These are phyloP conservation scores for Acanthoscelides obtectus DNA, from an alignment of 2,888 invertebrate genomes.

Conservation along the genomic window DNA sequence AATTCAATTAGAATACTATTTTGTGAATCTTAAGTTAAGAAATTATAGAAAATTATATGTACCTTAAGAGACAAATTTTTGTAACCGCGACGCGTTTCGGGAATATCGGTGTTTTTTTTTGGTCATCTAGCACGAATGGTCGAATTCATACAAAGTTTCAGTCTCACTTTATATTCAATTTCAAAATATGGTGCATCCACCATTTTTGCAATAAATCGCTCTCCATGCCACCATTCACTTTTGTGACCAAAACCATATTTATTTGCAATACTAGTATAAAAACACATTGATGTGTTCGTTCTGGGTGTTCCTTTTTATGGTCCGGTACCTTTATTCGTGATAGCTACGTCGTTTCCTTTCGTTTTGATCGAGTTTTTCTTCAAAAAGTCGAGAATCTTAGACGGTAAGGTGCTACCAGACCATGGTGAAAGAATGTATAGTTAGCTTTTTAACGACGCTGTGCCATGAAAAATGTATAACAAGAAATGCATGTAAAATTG, in stretches of 20 bases:
- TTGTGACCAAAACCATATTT: background rate
- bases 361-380: too few species aligned
- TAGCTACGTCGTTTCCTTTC: too few species aligned
- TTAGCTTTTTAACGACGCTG: conserved; percentile 42
- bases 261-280: background rate
- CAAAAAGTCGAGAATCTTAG: too few species aligned
- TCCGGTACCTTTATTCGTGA: conserved; percentile 38
- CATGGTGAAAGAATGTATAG: conserved; percentile 30
- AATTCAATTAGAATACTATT: too few species aligned
- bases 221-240: background rate
- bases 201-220: background rate
- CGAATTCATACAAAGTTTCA: too few species aligned
- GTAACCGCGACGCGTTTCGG: too few species aligned
- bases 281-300: conserved; percentile 30
- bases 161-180: too few species aligned
- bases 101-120: too few species aligned
- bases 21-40: too few species aligned
- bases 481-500: conserved; percentile 43
- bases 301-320: conserved; percentile 39
- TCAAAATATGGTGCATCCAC: background rate
- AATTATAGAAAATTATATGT: too few species aligned
- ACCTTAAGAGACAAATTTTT: too few species aligned
- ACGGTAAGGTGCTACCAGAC: conserved; percentile 30
- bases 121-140: background rate
- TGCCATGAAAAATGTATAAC: conserved; percentile 40